Conservation (phyloP, 2,113 vertebrate genomes). For the Oreamnos americanus region DNA sequence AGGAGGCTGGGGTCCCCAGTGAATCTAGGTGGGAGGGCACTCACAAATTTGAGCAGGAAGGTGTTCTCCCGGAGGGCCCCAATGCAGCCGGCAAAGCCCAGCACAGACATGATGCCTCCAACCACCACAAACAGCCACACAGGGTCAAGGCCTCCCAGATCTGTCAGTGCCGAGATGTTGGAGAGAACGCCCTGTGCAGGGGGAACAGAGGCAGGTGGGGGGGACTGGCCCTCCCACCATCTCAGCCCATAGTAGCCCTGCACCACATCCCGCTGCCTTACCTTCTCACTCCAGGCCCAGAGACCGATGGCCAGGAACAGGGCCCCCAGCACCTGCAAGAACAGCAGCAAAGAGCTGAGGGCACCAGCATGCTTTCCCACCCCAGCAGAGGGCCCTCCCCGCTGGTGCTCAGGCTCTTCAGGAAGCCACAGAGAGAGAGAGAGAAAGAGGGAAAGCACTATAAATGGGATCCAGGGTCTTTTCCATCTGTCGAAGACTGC, state of each 20-base stretch:
- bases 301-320: slow-evolving; percentile 90
- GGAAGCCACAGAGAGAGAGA: neutral
- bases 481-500: neutral
- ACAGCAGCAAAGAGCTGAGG: neutral
- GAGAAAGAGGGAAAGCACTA: neutral
- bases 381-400: too few species aligned
- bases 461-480: neutral
- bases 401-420: neutral
- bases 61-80: slow-evolving; percentile 95
- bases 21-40: slow-evolving; percentile 67
- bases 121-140: slow-evolving; percentile 96
- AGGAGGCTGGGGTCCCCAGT: neutral
- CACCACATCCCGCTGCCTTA: slow-evolving; percentile 60
- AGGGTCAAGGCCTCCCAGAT: slow-evolving; percentile 92
- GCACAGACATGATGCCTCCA: slow-evolving; percentile 91
- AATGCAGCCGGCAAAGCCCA: slow-evolving; percentile 93
- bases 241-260: neutral
- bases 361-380: neutral
- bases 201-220: neutral
- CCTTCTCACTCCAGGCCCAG: slow-evolving; percentile 97
- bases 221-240: neutral
- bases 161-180: slow-evolving; percentile 92
- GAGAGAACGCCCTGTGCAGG: slow-evolving; percentile 88
- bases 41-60: slow-evolving; percentile 93
- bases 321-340: slow-evolving; percentile 89